Evolutionary conservation across 2,113 vertebrate genomes (phyloP), one percentile per base, ranked within the genome.

Genomic region (Labeo catla): DNA sequence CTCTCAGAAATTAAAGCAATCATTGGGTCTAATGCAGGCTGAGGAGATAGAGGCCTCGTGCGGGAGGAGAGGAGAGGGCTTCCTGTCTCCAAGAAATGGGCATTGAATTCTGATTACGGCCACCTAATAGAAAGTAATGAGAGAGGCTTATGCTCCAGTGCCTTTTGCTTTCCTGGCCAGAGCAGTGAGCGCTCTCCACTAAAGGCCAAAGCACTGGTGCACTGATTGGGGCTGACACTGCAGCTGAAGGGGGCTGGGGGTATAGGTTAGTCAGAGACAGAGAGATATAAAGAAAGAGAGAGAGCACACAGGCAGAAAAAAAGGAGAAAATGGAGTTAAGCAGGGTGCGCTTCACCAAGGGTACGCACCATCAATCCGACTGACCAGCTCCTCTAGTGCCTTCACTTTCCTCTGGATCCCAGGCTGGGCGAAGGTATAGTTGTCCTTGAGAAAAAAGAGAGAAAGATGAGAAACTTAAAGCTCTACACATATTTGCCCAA

Each of bases 391-490:
- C 85, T 98, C 97, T 90, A 99, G 74, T 91, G 97, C 96, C 90
- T 96, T 97, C 90, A 99, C 98, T 93, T 99, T 99, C 94, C 92
- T 97, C 87, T 99, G 98, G 91, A 99, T 99, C 70, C 98, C 98
- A 8, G 98, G 98, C 87, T 99, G 98, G 78, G 98, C 98, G 90
- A 99, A 99, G 0, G 98, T 99, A 89, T 99, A 99, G 94, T 99
- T 99, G 92, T 99, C 98, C 98, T 99, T 89, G 63, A 84, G 68
- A 52, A 52, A 39, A 70, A 57, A 85, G 47, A 91, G 86, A 87
- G 61, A 59, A 77, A 47, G 13, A 54, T 19, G 49, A 36, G 16
- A 45, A 72, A 72, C 8, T 11, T 72, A 45, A 72, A 45, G 21
- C 4, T 4, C 3, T 45, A 72, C 16, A 45, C 39, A 45, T 43